These are phyloP conservation scores for Rhagonycha lutea DNA, from an alignment of 2,888 invertebrate genomes.

Conservation along the genomic window DNA sequence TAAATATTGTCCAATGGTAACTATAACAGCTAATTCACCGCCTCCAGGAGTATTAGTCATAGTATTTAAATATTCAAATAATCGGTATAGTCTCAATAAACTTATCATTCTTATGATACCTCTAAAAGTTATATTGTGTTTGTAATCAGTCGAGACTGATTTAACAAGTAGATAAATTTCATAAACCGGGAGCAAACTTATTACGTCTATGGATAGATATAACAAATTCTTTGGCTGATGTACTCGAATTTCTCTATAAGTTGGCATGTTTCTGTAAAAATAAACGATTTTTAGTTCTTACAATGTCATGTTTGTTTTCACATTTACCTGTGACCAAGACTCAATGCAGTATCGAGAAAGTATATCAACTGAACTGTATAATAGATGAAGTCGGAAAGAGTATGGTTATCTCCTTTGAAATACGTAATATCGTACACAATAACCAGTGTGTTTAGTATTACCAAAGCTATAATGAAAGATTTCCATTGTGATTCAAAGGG, in stretches of 20 bases:
- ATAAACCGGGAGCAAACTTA: slow-evolving; percentile 30
- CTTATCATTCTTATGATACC: background rate
- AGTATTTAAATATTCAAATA: slow-evolving; percentile 15
- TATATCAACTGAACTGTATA: slow-evolving; percentile 16
- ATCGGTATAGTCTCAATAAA: slow-evolving; percentile 9
- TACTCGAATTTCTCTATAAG: slow-evolving; percentile 13
- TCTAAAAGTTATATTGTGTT: slow-evolving; percentile 6
- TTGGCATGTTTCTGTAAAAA: slow-evolving; percentile 14
- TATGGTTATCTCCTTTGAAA: background rate
- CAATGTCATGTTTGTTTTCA: too few species aligned
- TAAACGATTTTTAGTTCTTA: background rate
- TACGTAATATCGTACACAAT: slow-evolving; percentile 19
- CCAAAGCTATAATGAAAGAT: slow-evolving; percentile 9
- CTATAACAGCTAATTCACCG: slow-evolving; percentile 12
- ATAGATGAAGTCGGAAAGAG: background rate
- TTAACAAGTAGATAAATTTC: slow-evolving; percentile 23
- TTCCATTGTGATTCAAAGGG: slow-evolving; percentile 28
- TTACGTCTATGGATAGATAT: slow-evolving; percentile 14
- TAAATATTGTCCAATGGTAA: slow-evolving; percentile 18
- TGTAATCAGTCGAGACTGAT: slow-evolving; percentile 10
- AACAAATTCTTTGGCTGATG: slow-evolving; percentile 15
- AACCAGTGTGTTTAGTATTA: slow-evolving; percentile 18
- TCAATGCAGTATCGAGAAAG: slow-evolving; percentile 18
- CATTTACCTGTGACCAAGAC: slow-evolving; percentile 24
- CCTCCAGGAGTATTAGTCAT: slow-evolving; percentile 16